phyloP scores from a whole-genome alignment of 2,113 vertebrate genomes.

The Craseonycteris thonglongyai region DNA sequence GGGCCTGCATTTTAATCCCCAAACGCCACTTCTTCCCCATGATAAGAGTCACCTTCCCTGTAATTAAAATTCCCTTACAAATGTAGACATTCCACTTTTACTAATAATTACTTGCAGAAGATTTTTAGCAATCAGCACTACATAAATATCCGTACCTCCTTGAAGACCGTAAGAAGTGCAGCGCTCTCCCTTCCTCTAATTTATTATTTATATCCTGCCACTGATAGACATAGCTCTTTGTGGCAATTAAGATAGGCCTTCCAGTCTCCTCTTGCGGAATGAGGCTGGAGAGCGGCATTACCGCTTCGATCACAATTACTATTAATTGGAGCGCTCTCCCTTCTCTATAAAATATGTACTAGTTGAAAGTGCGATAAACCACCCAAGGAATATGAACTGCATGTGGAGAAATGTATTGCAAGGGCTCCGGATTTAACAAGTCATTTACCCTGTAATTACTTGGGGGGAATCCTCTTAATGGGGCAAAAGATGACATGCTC shows the following conservation, averaged over 20 bases:
- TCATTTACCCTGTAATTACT: slow-evolving; percentile 59
- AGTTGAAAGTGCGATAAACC: slow-evolving; percentile 59
- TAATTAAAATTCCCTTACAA: slow-evolving; percentile 69
- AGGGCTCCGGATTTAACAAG: slow-evolving; percentile 54
- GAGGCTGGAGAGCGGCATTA: slow-evolving; percentile 56
- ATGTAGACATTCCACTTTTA: slow-evolving; percentile 66
- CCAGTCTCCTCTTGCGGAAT: slow-evolving; percentile 58
- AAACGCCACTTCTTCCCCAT: slow-evolving; percentile 12
- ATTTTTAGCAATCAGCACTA: slow-evolving; percentile 68
- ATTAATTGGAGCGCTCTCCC: slow-evolving; percentile 67
- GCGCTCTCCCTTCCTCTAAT: slow-evolving; percentile 51
- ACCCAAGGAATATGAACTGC: slow-evolving; percentile 50
- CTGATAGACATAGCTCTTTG: slow-evolving; percentile 70
- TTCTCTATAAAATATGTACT: slow-evolving; percentile 73
- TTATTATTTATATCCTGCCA: slow-evolving; percentile 69
- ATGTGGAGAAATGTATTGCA: slow-evolving; percentile 12
- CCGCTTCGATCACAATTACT: slow-evolving; percentile 69
- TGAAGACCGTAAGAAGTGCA: slow-evolving; percentile 30
- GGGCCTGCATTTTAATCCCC: slow-evolving; percentile 42
- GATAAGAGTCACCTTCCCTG: slow-evolving; percentile 59
- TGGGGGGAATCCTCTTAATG: slow-evolving; percentile 5
- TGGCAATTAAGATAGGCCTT: slow-evolving; percentile 69
- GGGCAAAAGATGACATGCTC: slow-evolving; percentile 11
- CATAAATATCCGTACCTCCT: slow-evolving; percentile 60
- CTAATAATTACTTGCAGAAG: slow-evolving; percentile 67